Conservation (phyloP, 2,113 vertebrate genomes). For the Epinephelus fuscoguttatus region DNA sequence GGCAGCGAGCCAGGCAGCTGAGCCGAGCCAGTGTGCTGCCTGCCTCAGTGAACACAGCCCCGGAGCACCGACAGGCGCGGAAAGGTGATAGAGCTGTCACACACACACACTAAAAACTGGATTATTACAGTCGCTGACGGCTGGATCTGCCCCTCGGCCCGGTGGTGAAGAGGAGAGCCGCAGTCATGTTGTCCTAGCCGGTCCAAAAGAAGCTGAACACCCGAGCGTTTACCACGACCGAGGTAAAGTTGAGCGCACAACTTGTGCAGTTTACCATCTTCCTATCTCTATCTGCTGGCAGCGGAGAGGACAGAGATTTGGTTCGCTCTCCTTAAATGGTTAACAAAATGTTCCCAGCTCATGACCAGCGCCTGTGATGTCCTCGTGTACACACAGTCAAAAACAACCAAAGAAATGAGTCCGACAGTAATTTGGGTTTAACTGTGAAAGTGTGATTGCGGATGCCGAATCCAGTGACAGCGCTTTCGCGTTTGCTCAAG, state of each 20-base stretch:
- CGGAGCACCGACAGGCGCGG: conserved; percentile 43
- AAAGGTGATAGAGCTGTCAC: conserved; percentile 54
- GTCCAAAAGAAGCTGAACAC: conserved; percentile 37
- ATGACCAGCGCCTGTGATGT: neutral
- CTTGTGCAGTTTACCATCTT: conserved; percentile 60
- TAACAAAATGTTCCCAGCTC: conserved; percentile 11
- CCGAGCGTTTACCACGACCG: conserved; percentile 53
- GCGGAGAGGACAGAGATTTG: neutral
- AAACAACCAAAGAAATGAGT: neutral
- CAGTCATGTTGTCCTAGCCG: conserved; percentile 63
- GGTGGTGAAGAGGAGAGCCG: conserved; percentile 37
- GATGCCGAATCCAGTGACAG: conserved; percentile 3
- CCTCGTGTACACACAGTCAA: neutral
- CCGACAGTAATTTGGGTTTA: neutral
- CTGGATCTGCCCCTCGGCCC: conserved; percentile 32
- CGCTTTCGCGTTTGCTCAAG: neutral
- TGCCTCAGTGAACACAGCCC: conserved; percentile 45
- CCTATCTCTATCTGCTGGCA: neutral
- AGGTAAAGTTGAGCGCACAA: conserved; percentile 80
- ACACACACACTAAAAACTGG: conserved; percentile 16
- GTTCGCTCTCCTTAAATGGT: conserved; percentile 57
- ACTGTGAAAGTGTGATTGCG: conserved; percentile 34
- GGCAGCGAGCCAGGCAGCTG: conserved; percentile 58
- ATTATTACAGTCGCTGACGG: conserved; percentile 39
- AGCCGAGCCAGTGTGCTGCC: conserved; percentile 45